Conservation (phyloP, 1,140 invertebrate species). For the Tetramorium alpestre region DNA sequence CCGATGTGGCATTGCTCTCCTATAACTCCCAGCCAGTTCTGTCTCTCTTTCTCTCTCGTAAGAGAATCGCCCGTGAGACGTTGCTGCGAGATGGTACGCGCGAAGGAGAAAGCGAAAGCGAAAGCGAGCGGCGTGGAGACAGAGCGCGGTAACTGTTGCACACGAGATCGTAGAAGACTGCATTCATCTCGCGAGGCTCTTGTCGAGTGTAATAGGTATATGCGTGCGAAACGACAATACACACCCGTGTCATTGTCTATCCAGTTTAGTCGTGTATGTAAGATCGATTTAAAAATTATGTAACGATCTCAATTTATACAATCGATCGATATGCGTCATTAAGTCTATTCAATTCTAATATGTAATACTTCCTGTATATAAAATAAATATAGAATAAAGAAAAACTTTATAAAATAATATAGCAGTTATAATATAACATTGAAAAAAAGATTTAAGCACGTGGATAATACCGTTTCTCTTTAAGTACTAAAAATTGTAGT, state of each 20-base stretch:
- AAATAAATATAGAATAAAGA: not conserved
- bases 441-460: not conserved
- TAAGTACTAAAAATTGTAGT: not conserved
- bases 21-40: not conserved
- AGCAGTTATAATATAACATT: not conserved
- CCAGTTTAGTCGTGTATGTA: not conserved
- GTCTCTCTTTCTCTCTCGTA: not conserved
- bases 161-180: not conserved
- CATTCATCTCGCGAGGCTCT: slow-evolving; percentile 45
- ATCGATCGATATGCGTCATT: not conserved
- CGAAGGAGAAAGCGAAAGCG: slow-evolving; percentile 58
- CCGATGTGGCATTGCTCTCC: slow-evolving; percentile 34
- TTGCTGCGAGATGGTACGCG: slow-evolving; percentile 34
- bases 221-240: slow-evolving; percentile 6
- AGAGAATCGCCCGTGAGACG: slow-evolving; percentile 17
- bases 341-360: slow-evolving; percentile 6
- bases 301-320: not conserved
- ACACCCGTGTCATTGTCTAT: not conserved
- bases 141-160: slow-evolving; percentile 11
- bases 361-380: not conserved
- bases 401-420: not conserved
- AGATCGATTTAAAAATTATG: not conserved
- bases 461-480: not conserved
- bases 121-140: slow-evolving; percentile 30
- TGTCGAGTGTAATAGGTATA: not conserved